These are phyloP conservation scores for Gymnogyps californianus DNA, from an alignment of 2,113 vertebrate species.

Conservation along the genomic window DNA sequence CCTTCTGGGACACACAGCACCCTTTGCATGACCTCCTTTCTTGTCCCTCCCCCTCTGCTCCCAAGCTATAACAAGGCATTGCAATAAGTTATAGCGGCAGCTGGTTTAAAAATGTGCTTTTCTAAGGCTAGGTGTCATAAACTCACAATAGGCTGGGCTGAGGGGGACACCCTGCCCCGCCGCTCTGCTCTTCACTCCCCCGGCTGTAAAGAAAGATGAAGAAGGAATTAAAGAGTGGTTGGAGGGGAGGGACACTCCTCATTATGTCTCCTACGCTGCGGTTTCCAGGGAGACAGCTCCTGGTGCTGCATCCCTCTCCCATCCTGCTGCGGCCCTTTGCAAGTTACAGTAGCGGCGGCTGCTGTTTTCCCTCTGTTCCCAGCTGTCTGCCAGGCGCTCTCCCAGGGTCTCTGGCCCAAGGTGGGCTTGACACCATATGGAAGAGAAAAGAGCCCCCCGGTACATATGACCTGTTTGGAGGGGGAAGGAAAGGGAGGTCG, in stretches of 20 bases:
- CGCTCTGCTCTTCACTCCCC: background rate
- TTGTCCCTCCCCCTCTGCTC: background rate
- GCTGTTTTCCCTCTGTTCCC: slow-evolving; percentile 71
- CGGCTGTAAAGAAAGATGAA: background rate
- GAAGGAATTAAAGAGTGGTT: background rate
- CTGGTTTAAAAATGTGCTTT: slow-evolving; percentile 10
- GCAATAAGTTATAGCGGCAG: slow-evolving; percentile 16
- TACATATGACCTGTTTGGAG: background rate
- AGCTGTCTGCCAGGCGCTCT: slow-evolving; percentile 79
- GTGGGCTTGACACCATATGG: slow-evolving; percentile 77
- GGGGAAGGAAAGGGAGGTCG: background rate
- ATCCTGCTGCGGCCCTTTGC: slow-evolving; percentile 46
- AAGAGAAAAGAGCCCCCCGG: slow-evolving; percentile 54
- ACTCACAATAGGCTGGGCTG: slow-evolving; percentile 8
- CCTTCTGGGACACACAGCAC: background rate
- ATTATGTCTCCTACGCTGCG: slow-evolving; percentile 19
- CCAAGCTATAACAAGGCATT: background rate
- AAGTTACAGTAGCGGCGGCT: slow-evolving; percentile 48
- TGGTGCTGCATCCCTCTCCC: slow-evolving; percentile 34
- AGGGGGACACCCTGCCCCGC: background rate
- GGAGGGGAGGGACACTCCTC: background rate
- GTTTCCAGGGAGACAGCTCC: slow-evolving; percentile 70
- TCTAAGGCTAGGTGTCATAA: background rate
- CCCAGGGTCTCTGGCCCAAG: slow-evolving; percentile 64
- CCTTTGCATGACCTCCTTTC: background rate